Evolutionary conservation across 2,113 vertebrate species (phyloP).

Genomic region (Sigmodon hispidus): DNA sequence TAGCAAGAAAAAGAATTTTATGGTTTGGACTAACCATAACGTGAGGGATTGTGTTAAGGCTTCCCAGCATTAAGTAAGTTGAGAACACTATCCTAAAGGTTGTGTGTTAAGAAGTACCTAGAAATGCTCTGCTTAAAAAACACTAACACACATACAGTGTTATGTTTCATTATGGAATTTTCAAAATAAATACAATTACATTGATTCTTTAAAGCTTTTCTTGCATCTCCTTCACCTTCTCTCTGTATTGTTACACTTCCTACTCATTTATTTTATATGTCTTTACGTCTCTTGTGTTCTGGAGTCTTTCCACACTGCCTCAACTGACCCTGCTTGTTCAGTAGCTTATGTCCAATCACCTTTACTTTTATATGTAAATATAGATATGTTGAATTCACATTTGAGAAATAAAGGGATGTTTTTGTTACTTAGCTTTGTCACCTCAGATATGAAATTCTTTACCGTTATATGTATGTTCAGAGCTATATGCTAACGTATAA

Average conservation of each 20-base stretch:
- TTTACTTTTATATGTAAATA: background rate
- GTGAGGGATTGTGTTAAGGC: no score
- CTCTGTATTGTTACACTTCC: background rate
- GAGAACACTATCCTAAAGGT: no score
- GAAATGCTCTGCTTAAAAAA: background rate
- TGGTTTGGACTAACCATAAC: no score
- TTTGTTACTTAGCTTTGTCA: background rate
- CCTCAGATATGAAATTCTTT: background rate
- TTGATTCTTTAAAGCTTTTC: background rate
- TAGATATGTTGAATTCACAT: background rate
- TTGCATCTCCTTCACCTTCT: background rate
- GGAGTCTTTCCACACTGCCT: background rate
- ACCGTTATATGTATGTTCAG: background rate
- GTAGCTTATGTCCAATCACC: background rate
- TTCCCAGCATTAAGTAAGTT: no score
- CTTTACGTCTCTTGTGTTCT: background rate
- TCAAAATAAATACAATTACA: background rate
- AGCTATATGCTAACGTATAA: background rate
- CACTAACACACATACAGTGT: background rate
- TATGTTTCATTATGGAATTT: background rate
- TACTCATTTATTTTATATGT: background rate
- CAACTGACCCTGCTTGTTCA: background rate
- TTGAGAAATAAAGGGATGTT: background rate
- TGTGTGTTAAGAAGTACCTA: background rate
- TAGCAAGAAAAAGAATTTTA: no score